Conservation (phyloP, 2,888 invertebrate species). For the Macrophya alboannulata region DNA sequence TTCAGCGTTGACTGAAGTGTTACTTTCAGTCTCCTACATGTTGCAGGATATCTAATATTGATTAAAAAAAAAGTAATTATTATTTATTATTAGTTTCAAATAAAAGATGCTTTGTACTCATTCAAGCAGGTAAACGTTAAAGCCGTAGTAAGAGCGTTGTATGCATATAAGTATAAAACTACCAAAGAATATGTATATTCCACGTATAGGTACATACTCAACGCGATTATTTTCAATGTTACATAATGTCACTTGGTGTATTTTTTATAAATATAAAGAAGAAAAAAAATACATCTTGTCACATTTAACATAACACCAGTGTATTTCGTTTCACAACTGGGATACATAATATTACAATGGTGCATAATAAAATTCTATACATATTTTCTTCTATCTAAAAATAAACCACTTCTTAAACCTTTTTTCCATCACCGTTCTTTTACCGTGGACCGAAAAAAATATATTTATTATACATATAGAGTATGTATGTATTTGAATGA, state of each 20-base stretch:
- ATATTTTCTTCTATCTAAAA: constrained; percentile 77
- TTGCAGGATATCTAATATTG: not conserved
- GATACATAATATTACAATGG: constrained; percentile 80
- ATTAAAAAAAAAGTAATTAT: not conserved
- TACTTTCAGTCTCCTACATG: not conserved
- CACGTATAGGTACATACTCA: not conserved
- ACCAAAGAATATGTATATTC: not conserved
- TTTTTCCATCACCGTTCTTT: constrained; percentile 72
- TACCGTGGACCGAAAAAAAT: constrained; percentile 69
- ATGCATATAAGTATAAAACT: not conserved
- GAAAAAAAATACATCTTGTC: constrained; percentile 65
- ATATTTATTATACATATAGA: not conserved
- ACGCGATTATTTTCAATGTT: not conserved
- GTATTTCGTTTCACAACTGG: constrained; percentile 79
- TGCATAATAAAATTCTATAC: constrained; percentile 80
- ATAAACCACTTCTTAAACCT: constrained; percentile 74
- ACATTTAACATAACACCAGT: constrained; percentile 80
- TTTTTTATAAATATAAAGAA: not conserved
- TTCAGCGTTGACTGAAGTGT: not conserved
- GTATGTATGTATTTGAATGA: not conserved
- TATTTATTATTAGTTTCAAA: not conserved
- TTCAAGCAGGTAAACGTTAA: not conserved
- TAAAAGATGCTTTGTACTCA: not conserved
- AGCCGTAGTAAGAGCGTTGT: not conserved
- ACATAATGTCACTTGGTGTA: not conserved